A percentile compares a stretch with the other conserved stretches of the same genome.
Conservation (phyloP, 2,888 invertebrate genomes). For the Brachypalpus laphriformis region DNA sequence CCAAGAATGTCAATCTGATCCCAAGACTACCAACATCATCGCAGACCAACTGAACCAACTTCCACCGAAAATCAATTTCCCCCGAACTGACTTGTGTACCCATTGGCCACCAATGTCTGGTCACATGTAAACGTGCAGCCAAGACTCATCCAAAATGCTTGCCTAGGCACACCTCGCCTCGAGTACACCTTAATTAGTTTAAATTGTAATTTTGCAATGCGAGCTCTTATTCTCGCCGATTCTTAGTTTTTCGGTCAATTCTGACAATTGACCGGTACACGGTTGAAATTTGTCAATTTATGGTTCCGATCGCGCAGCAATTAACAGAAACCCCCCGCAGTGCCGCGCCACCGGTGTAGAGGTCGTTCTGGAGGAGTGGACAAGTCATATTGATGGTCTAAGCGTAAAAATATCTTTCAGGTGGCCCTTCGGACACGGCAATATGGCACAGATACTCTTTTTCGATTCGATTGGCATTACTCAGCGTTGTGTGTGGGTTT, state of each 20-base stretch:
- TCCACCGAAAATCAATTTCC: background rate
- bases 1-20: background rate
- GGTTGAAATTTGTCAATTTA: conserved; percentile 23
- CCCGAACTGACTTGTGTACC: background rate
- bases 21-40: background rate
- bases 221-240: conserved; percentile 64
- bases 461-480: conserved; percentile 19
- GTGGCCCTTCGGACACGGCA: conserved; percentile 57
- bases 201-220: conserved; percentile 69
- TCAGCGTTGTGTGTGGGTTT: conserved; percentile 42
- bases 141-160: conserved; percentile 35
- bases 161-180: conserved; percentile 48
- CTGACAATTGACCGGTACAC: conserved; percentile 26
- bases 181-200: conserved; percentile 64
- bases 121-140: conserved; percentile 34
- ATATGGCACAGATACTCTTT: conserved; percentile 60
- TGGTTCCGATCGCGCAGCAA: conserved; percentile 45
- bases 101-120: background rate
- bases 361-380: conserved; percentile 38
- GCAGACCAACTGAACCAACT: background rate
- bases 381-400: conserved; percentile 58
- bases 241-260: conserved; percentile 40
- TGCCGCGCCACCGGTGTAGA: conserved; percentile 11
- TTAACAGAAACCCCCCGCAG: conserved; percentile 51
- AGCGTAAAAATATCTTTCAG: conserved; percentile 65